A percentile compares a stretch with the other conserved stretches of the same genome.
Evolutionary conservation across 1,140 invertebrate genomes (phyloP).

Genomic region (Pararge aegeria): DNA sequence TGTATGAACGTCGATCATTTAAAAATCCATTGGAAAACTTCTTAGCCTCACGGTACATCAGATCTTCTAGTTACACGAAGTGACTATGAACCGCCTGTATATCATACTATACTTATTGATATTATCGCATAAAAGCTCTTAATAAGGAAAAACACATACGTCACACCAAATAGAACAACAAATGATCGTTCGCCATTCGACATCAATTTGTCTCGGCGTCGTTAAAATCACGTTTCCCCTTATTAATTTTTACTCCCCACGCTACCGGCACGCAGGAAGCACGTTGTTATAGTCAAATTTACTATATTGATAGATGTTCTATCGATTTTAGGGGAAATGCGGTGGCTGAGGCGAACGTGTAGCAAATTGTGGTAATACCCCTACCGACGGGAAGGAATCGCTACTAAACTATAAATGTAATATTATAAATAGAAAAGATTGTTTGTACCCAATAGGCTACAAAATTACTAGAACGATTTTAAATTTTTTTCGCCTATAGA

Average conservation of each 20-base stretch:
- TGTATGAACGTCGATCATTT: too few relatives aligned
- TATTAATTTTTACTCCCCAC: slow-evolving; percentile 71
- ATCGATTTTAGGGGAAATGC: slow-evolving; percentile 46
- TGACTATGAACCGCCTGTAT: too few relatives aligned
- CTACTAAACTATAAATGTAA: too few relatives aligned
- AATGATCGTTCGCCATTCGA: slow-evolving; percentile 65
- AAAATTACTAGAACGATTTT: too few relatives aligned
- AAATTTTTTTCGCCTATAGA: too few relatives aligned
- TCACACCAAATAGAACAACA: slow-evolving; percentile 35
- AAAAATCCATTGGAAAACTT: too few relatives aligned
- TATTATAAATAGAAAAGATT: too few relatives aligned
- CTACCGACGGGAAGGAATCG: background rate
- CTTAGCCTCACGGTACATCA: too few relatives aligned
- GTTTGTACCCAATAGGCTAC: too few relatives aligned
- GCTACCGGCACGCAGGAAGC: slow-evolving; percentile 47
- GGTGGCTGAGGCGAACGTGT: slow-evolving; percentile 22
- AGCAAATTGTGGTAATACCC: slow-evolving; percentile 42
- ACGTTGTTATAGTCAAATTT: slow-evolving; percentile 59
- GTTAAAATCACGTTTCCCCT: slow-evolving; percentile 74
- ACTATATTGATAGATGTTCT: slow-evolving; percentile 62
- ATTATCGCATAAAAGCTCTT: background rate
- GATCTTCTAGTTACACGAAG: too few relatives aligned
- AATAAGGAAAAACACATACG: background rate
- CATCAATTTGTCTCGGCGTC: slow-evolving; percentile 66
- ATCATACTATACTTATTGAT: too few relatives aligned